Evolutionary conservation across 2,797 vertebrate species (phyloP).

Genomic region (Hypotaenidia philippensis): DNA sequence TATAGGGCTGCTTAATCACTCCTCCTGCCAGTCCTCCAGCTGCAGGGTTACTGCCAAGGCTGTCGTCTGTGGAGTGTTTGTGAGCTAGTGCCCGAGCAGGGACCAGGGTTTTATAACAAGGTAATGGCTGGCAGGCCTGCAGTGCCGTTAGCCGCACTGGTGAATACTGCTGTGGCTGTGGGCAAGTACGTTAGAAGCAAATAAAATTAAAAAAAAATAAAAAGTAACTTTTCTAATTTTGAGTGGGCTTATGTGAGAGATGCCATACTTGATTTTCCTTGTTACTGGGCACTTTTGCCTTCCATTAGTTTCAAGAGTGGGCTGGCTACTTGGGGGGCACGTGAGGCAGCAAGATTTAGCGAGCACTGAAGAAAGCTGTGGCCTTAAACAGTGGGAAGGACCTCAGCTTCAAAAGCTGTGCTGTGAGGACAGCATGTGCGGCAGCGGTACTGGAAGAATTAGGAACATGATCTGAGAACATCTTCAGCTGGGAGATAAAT

Average conservation of each 20-base stretch:
- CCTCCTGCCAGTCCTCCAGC: neutral
- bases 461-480: slow-evolving; percentile 14
- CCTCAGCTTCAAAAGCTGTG: neutral
- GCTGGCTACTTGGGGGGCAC: neutral
- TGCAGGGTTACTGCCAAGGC: neutral
- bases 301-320: neutral
- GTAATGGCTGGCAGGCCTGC: neutral
- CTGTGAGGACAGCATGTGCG: neutral
- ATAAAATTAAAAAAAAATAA: no score
- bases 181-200: neutral
- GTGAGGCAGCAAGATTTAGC: neutral
- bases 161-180: neutral
- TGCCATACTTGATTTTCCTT: neutral
- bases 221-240: neutral
- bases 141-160: neutral
- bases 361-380: neutral
- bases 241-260: neutral
- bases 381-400: neutral
- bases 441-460: neutral
- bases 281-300: neutral
- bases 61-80: fast-evolving
- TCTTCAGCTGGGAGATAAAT: slow-evolving; percentile 34
- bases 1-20: neutral
- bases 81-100: neutral
- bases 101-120: neutral